Base-by-base conservation (phyloP, 1,140 invertebrate species). In the Drosophila lini region DNA sequence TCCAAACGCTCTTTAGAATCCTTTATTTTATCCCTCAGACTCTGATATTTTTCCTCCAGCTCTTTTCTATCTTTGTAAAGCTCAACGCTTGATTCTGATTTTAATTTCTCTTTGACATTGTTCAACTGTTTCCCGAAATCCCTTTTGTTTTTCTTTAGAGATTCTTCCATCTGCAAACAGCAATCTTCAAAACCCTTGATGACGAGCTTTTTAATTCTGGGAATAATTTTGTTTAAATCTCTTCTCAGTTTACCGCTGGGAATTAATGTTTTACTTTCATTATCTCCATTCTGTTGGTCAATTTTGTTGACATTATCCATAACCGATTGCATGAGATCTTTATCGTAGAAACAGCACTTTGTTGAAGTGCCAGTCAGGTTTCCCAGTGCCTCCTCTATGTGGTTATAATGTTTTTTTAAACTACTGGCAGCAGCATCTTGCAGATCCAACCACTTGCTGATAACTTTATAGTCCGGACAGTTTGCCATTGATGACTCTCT, bases 391-490 rank as follows among this genome's bases (percentile, higher is more conserved):
- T 32, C n/a, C 5, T 50, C n/a, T 5, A 50, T 5, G n/a, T 50
- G 10, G 10, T 0, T n/a, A 13, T 11, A 6, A 5, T 50, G 28
- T 16, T 6, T 32, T 50, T 7, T 16, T 19, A 50, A 32, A 2
- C 9, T 32, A 6, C 11, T 32, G 0, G 5, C n/a, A 19, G n/a
- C 28, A 11, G 28, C 10, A 50, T 34, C 31, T 19, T 81, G 78
- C 11, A 63, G 40, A 5, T 63, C 69, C 13, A 85, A 52, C 81
- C 81, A 84, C 7, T n/a, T 31, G 3, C 52, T n/a, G 34, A 85
- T 53, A 15, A 44, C 44, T 1, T 48, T 34, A n/a, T 58, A 32
- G n/a, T 19, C 48, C 5, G 42, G 3, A 31, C 80, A 82, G 0
- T 40, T 16, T 3, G 3, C 16, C 28, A 25, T 47, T 47, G 22